phyloP scores from a whole-genome alignment of 2,113 vertebrate species.

The Chaetops frenatus region DNA sequence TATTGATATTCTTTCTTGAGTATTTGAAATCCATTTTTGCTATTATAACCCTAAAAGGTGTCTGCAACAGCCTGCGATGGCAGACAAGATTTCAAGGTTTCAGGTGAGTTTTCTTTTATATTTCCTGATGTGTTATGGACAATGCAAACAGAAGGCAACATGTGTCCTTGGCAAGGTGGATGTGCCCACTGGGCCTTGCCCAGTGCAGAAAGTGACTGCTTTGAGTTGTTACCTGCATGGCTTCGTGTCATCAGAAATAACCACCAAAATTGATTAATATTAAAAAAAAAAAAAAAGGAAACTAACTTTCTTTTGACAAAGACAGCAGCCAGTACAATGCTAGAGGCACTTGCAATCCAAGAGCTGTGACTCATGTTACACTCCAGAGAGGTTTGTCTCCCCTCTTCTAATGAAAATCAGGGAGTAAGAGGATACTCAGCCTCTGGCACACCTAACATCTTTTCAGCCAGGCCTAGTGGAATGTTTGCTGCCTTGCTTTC shows the following conservation, averaged over 20 bases:
- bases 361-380: neutral
- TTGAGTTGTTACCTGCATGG: neutral
- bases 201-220: neutral
- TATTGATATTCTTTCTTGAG: neutral
- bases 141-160: fast-evolving
- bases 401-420: neutral
- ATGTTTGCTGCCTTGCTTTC: neutral
- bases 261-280: neutral
- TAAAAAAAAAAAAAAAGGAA: neutral
- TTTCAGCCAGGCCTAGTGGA: neutral
- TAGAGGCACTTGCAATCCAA: neutral
- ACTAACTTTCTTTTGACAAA: neutral
- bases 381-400: neutral
- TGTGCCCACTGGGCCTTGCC: neutral
- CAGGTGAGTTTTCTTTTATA: neutral
- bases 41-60: neutral
- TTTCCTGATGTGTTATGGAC: neutral
- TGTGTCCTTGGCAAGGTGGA: neutral
- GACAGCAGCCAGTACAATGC: neutral
- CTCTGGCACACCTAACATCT: neutral
- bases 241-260: neutral
- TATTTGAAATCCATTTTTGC: neutral
- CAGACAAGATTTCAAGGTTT: neutral
- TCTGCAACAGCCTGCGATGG: neutral
- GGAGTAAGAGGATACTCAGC: neutral